Evolutionary conservation across 2,113 vertebrate species (phyloP).

Genomic region (Pao palembangensis): DNA sequence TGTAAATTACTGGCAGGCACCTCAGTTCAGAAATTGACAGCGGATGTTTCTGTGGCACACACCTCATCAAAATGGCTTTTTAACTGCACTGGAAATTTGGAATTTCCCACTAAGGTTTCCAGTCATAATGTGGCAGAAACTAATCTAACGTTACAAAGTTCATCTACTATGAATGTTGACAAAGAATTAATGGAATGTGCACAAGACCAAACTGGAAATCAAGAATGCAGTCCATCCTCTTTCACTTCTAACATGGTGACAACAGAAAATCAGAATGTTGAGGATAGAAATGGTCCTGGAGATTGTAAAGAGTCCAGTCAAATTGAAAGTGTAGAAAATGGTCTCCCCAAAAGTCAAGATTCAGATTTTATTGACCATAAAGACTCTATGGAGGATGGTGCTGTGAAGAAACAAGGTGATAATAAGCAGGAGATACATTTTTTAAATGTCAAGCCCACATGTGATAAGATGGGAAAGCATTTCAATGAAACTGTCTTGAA

Average conservation of each 20-base stretch:
- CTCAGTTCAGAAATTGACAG: slow-evolving; percentile 29
- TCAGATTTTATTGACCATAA: slow-evolving; percentile 4
- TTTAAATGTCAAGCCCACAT: background rate
- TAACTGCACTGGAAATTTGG: slow-evolving; percentile 12
- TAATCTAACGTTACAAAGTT: slow-evolving; percentile 1
- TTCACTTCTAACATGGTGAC: background rate
- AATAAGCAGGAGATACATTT: slow-evolving; percentile 3
- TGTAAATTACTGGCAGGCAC: slow-evolving; percentile 49
- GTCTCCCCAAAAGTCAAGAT: background rate
- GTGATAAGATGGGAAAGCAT: slow-evolving; percentile 8
- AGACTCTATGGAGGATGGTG: slow-evolving; percentile 15
- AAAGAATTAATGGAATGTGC: slow-evolving; percentile 3
- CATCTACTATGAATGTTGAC: slow-evolving; percentile 14
- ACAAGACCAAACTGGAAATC: slow-evolving; percentile 9
- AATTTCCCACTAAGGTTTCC: slow-evolving; percentile 12
- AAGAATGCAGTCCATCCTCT: slow-evolving; percentile 5
- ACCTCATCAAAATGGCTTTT: slow-evolving; percentile 39
- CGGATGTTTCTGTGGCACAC: slow-evolving; percentile 12
- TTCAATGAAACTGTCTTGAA: background rate
- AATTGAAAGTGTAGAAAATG: background rate
- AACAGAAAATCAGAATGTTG: slow-evolving; percentile 5
- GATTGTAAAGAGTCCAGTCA: slow-evolving; percentile 16
- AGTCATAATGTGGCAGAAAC: slow-evolving; percentile 17
- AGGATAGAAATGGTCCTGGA: background rate
- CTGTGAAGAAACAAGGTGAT: background rate